Evolutionary conservation across 2,113 vertebrate genomes (phyloP), one percentile per base, ranked within the genome.

Genomic region (Odocoileus virginianus): DNA sequence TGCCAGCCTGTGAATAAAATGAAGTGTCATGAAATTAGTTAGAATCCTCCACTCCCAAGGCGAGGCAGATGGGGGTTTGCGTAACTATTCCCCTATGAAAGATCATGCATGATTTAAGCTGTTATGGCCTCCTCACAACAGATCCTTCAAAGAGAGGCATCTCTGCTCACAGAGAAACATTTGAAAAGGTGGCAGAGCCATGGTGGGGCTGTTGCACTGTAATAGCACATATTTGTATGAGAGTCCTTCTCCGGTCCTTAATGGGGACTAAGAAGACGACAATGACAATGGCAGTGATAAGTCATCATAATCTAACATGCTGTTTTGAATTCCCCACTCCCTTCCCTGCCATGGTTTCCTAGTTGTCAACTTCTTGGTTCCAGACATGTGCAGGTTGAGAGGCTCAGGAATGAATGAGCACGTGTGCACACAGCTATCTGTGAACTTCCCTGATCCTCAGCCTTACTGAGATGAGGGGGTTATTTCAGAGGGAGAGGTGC

Each of bases 1-100:
- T 52, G 55, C 54, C 71, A 97, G 67, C 40, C 60, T 79, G 21
- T n/a, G 85, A 94, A 89, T 94, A 89, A 96, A 98, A 96, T 28
- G 28, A 96, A 89, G 64, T 52, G 40, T 61, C 76, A 94, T 12
- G 28, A 91, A 94, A 89, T 10, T 91, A 61, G 60, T 54, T 94
- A 88, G 82, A 85, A 86, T 58, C 3, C 45, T 91, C n/a, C 58
- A 84, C 64, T 90, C 43, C 86, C 40, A 86, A 97, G 88, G 67
- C 50, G 67, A 71, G 84, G 89, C 87, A 50, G 50, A 74, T 74
- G 81, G 85, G 36, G 90, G 67, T 97, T 74, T 81, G 67, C 0
- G 1, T 86, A 83, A 91, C 33, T 84, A 89, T 85, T 95, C 30
- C 85, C 74, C 30, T 36, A 28, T 17, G 82, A 86, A 98, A 89